Evolutionary conservation across 2,888 invertebrate genomes (phyloP), one percentile per base, ranked within the genome.

Genomic region (Nemotelus nigrinus): DNA sequence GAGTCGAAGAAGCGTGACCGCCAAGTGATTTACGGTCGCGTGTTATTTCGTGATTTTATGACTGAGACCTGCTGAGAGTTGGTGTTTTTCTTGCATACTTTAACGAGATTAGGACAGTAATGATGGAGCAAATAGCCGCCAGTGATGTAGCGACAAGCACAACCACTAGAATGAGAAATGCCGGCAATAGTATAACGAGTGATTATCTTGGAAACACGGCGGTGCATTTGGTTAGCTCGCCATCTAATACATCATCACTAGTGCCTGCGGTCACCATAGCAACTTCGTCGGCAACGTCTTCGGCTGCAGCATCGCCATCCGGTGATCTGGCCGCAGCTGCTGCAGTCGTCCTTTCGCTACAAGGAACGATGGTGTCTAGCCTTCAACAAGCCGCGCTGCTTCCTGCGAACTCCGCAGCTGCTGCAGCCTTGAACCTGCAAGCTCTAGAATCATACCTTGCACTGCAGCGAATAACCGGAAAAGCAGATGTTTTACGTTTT

Each of bases 361-460:
- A 96, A 87, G 94, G 93, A 84, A 94, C 95, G 6, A 92, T 96
- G 90, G 92, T 95, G 88, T 93, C 92, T 83, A 94, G 95, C 7
- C 87, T 95, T 81, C 95, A 95, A 85, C 93, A 95, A 84, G 95
- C 95, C 1, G 94, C 95, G 0, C 88, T 95, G 44, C 86, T 95
- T 82, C 95, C 95, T 5, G 92, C 93, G 0, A 94, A 94, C 82
- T 94, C 94, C 2, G 93, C 94, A 3, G 95, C 94, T 6, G 95
- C 95, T 55, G 93, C 94, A 55, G 95, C 95, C 0, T 89, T 96
- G 41, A 95, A 95, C 86, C 89, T 95, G 53, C 95, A 95, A 88
- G 95, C 95, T 47, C 88, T 95, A 79, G 95, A 95, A 89, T 95
- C 94, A 64, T 95, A 95, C 88, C 89, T 95, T 85, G 93, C 95